Conservation (phyloP, 2,797 vertebrate genomes). For the Lophius americanus region DNA sequence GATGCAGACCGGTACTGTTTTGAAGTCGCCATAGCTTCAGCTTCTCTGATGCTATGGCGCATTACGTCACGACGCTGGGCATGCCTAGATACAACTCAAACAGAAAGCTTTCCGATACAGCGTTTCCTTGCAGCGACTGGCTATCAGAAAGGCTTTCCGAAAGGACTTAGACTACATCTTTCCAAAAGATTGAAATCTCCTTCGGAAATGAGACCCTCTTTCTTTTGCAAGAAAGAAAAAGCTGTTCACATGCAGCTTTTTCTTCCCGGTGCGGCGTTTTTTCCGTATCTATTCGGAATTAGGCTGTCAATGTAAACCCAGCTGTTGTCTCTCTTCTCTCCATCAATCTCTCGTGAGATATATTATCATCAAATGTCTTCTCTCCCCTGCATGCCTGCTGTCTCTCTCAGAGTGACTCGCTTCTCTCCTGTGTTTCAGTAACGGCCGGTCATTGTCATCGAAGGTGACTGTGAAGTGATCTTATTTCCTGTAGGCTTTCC, state of each 20-base stretch:
- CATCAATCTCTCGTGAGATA: slow-evolving; percentile 27
- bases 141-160: too few species aligned
- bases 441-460: slow-evolving; percentile 52
- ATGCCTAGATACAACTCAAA: too few species aligned
- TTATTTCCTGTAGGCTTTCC: slow-evolving; percentile 70
- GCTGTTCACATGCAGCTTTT: not conserved
- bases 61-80: too few species aligned
- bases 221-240: not conserved
- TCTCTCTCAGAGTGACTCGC: slow-evolving; percentile 48
- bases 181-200: too few species aligned
- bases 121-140: too few species aligned
- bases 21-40: too few species aligned
- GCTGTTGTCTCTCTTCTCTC: slow-evolving; percentile 11
- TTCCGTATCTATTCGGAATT: not conserved
- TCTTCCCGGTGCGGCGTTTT: not conserved
- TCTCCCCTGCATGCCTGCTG: slow-evolving; percentile 12
- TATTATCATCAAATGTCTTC: slow-evolving; percentile 62
- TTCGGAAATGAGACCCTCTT: not conserved
- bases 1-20: too few species aligned
- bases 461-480: slow-evolving; percentile 71
- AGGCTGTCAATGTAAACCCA: not conserved
- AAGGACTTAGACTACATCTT: too few species aligned
- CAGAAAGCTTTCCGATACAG: too few species aligned
- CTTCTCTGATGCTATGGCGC: too few species aligned
- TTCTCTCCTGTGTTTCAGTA: slow-evolving; percentile 58